A percentile compares a stretch with the other conserved stretches of the same genome.
Evolutionary conservation across 2,888 invertebrate species (phyloP).

Genomic region (Volucella zonaria): DNA sequence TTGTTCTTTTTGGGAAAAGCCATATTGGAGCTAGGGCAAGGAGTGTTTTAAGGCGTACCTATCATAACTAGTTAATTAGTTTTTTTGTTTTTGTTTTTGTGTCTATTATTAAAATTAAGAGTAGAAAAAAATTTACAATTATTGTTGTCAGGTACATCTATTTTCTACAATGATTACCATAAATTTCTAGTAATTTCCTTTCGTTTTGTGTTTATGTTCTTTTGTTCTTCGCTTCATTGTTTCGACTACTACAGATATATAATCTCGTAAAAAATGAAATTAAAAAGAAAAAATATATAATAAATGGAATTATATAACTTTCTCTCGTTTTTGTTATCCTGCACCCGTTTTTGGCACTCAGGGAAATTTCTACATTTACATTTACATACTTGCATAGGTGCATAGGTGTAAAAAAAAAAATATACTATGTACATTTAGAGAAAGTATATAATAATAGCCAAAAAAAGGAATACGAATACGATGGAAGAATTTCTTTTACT

Average conservation of each 20-base stretch:
- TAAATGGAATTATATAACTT: constrained; percentile 46
- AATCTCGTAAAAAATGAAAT: constrained; percentile 22
- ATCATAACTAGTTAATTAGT: constrained; percentile 8
- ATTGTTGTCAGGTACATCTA: constrained; percentile 75
- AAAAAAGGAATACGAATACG: neutral
- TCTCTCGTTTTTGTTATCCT: constrained; percentile 36
- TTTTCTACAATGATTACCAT: constrained; percentile 74
- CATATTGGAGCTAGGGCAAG: constrained; percentile 48
- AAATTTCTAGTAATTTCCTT: constrained; percentile 43
- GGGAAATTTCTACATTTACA: constrained; percentile 34
- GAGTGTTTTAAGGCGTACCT: constrained; percentile 36
- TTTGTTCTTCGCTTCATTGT: constrained; percentile 18
- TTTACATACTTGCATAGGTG: neutral
- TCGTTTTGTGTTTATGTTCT: constrained; percentile 48
- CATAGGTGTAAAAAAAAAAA: constrained; percentile 37
- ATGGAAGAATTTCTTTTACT: neutral
- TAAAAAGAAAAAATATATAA: constrained; percentile 3
- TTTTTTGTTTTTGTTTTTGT: constrained; percentile 27
- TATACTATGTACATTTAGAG: constrained; percentile 67
- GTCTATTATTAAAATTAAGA: constrained; percentile 44
- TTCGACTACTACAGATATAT: neutral
- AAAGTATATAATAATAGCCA: constrained; percentile 12
- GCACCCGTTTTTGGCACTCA: constrained; percentile 69
- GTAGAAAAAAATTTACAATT: constrained; percentile 62
- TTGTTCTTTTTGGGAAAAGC: constrained; percentile 31